Conservation (phyloP, 2,113 vertebrate species). For the Tretioscincus oriximinensis region DNA sequence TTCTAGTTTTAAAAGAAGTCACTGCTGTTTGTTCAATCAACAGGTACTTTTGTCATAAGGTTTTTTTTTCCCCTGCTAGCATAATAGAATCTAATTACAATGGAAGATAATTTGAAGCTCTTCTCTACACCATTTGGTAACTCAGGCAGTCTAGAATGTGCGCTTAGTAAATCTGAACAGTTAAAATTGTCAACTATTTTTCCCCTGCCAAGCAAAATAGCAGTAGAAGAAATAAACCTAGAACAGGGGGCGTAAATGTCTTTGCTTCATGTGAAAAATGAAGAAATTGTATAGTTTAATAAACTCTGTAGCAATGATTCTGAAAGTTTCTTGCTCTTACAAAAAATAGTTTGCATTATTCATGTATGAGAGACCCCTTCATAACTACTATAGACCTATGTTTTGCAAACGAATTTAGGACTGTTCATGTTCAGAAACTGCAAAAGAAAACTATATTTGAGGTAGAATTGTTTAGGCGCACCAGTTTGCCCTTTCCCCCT, state of each 20-base stretch:
- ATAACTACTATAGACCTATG: too few relatives aligned
- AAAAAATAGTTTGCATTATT: too few relatives aligned
- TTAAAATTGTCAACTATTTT: background rate
- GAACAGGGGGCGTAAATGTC: background rate
- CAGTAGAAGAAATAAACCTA: background rate
- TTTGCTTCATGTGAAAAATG: background rate
- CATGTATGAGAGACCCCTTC: too few relatives aligned
- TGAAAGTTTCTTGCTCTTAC: too few relatives aligned
- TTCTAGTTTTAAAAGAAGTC: background rate
- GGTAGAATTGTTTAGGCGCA: too few relatives aligned
- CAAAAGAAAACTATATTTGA: too few relatives aligned
- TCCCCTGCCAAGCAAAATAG: background rate
- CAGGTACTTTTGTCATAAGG: background rate
- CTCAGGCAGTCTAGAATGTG: background rate
- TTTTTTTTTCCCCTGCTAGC: background rate
- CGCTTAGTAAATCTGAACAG: background rate
- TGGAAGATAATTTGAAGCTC: background rate
- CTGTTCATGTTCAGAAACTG: too few relatives aligned
- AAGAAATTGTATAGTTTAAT: background rate
- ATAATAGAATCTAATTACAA: constrained; percentile 11
- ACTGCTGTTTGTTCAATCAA: background rate
- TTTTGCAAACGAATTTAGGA: too few relatives aligned
- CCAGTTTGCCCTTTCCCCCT: too few relatives aligned
- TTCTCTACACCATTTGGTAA: background rate
- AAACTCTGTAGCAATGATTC: too few relatives aligned